Conservation (phyloP, 2,113 vertebrate species). For the Pelusios castaneus region DNA sequence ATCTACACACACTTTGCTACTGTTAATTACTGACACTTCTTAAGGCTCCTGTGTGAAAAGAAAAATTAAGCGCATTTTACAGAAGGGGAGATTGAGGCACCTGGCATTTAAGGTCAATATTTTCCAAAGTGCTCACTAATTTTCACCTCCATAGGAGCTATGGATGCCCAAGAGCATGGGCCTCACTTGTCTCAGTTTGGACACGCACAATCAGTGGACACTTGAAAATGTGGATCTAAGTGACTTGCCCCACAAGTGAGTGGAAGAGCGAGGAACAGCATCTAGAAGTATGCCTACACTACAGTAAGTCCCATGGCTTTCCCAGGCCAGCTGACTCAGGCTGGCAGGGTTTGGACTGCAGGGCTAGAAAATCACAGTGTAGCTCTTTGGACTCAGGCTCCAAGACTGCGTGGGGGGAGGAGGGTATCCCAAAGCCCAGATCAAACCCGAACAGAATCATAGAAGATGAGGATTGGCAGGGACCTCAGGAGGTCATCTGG, state of each 20-base stretch:
- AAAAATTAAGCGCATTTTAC: not conserved
- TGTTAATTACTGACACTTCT: not conserved
- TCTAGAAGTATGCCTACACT: too few species aligned
- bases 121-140: not conserved
- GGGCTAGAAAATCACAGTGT: too few species aligned
- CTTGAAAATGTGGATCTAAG: rapidly evolving
- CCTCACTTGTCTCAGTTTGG: not conserved
- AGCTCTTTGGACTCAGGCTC: too few species aligned
- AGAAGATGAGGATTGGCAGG: too few species aligned
- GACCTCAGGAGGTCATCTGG: too few species aligned
- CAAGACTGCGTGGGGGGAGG: too few species aligned
- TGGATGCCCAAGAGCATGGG: not conserved
- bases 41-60: not conserved
- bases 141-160: not conserved
- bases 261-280: not conserved
- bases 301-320: too few species aligned
- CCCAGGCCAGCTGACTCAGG: too few species aligned
- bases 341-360: too few species aligned
- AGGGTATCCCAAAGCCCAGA: too few species aligned
- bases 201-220: not conserved
- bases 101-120: not conserved
- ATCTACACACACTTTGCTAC: not conserved
- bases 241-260: not conserved
- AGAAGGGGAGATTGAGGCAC: not conserved
- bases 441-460: too few species aligned